Evolutionary conservation across 2,113 vertebrate species (phyloP).

Genomic region (Ammodramus savannarum): DNA sequence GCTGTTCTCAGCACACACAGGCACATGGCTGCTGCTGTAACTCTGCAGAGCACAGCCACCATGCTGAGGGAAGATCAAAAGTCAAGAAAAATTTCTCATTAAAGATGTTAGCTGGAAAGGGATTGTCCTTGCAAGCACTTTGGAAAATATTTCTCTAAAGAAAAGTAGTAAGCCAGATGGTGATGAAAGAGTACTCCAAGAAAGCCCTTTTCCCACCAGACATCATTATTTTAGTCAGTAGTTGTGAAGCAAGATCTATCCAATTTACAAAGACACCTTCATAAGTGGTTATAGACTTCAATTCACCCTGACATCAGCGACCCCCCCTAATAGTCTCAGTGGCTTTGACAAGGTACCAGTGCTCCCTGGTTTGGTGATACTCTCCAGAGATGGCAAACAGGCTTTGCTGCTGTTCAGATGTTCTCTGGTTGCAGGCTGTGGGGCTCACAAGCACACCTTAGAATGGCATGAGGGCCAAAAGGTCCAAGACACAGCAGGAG

Average conservation of each 20-base stretch:
- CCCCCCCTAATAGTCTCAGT: neutral
- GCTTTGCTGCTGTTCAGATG: neutral
- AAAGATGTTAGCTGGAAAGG: neutral
- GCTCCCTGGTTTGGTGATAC: neutral
- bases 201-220: neutral
- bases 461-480: neutral
- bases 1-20: neutral
- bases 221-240: neutral
- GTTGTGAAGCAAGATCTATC: neutral
- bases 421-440: neutral
- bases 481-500: neutral
- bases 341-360: neutral
- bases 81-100: conserved; percentile 5
- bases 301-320: neutral
- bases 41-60: neutral
- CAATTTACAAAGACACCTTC: neutral
- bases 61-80: neutral
- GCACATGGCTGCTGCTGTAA: neutral
- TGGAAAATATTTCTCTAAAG: neutral
- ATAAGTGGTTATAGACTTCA: neutral
- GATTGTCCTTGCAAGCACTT: neutral
- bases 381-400: neutral
- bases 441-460: neutral
- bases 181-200: neutral
- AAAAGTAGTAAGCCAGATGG: neutral